Evolutionary conservation across 2,888 invertebrate species (phyloP), one percentile per base, ranked within the genome.

Genomic region (Mesochorus sp.): DNA sequence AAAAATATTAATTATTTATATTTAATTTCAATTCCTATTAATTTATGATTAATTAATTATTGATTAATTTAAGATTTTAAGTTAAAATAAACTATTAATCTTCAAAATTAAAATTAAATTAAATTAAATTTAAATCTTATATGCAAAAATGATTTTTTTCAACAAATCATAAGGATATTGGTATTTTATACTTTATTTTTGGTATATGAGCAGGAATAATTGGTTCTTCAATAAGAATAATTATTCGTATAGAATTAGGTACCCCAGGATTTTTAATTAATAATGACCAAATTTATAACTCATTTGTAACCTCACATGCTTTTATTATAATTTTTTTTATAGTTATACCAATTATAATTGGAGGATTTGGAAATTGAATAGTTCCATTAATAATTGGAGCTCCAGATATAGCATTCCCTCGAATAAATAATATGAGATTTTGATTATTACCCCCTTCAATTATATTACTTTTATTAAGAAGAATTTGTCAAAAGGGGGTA

Each of bases 381-480:
- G 92, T 96, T 0, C 96, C 96, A 3, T 84, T 96, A 91, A 95
- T 96, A 92, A 84, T 96, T 86, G 95, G 95, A 80, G 94, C 95
- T 0, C 95, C 95, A 1, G 96, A 97, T 93, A 96, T 96, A 92
- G 95, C 95, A 6, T 96, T 96, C 64, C 96, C 96, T 0, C 95
- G 95, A 88, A 93, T 96, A 93, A 96, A 96, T 93, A 96, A 96
- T 92, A 94, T 96, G 93, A 96, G 95, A 90, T 96, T 96, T 92
- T 96, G 96, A 93, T 81, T 96, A 68, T 81, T 96, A n/a, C 95
- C 95, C 0, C 94, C 95, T 0, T 94, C 95, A 6, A 85, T 96
- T 85, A 92, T 92, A n/a, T 82, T 96, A 51, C 86, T 96, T 89
- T 89, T 95, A 86, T 91, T 92, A 67, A 94, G 95, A 85, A 93